These are phyloP conservation scores for Blomia tropicalis DNA, from an alignment of 2,888 invertebrate species.

Conservation along the genomic window DNA sequence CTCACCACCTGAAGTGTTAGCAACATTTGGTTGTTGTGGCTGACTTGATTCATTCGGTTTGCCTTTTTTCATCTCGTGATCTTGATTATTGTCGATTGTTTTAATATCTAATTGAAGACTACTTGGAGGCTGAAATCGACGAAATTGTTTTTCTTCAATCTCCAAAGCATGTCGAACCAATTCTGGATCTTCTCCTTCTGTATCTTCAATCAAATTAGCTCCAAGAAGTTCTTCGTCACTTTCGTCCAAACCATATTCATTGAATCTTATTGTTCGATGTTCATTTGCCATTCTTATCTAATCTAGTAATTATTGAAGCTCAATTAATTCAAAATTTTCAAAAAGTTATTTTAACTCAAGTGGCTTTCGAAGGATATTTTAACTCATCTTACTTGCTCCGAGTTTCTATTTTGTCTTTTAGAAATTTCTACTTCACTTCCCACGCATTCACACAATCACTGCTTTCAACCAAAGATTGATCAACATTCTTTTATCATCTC, in stretches of 20 bases:
- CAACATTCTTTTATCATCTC: too few relatives aligned
- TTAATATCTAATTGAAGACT: slow-evolving; percentile 3
- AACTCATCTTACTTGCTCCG: too few relatives aligned
- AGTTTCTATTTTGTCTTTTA: too few relatives aligned
- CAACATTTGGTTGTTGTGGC: not conserved
- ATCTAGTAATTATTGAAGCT: not conserved
- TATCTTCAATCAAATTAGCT: not conserved
- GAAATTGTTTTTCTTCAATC: not conserved
- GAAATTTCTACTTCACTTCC: too few relatives aligned
- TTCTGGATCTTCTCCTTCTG: slow-evolving; percentile 8
- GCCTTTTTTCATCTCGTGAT: not conserved
- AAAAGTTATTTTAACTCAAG: too few relatives aligned
- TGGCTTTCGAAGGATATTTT: too few relatives aligned
- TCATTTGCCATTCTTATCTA: not conserved
- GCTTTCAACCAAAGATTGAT: too few relatives aligned
- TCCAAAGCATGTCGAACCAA: not conserved
- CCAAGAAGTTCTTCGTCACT: not conserved
- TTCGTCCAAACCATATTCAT: not conserved
- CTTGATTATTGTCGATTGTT: not conserved
- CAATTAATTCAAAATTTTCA: too few relatives aligned
- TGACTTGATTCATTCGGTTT: not conserved
- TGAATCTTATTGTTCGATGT: slow-evolving; percentile 4
- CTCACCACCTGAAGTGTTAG: not conserved
- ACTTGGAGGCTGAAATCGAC: not conserved
- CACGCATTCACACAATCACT: too few relatives aligned